A percentile compares a stretch with the other conserved stretches of the same genome.
Conservation (phyloP, 1,140 invertebrate species). For the Cyphomyrmex costatus region DNA sequence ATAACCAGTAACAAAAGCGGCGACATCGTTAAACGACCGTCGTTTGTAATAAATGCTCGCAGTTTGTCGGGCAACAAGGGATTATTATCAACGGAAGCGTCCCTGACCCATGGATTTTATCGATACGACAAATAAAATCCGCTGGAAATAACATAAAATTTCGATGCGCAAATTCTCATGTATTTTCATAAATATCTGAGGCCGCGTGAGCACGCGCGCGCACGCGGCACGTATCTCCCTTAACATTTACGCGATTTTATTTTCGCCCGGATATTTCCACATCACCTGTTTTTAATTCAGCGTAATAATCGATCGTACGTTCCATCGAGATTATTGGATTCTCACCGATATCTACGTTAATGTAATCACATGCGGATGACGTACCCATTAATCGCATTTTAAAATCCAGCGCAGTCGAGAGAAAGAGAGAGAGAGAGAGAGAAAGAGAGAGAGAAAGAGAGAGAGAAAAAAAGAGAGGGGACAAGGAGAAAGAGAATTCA, state of each 20-base stretch:
- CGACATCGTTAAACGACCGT: conserved; percentile 38
- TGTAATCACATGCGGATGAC: conserved; percentile 57
- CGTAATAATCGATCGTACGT: conserved; percentile 64
- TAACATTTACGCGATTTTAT: conserved; percentile 20
- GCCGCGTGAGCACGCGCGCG: background rate
- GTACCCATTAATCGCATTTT: conserved; percentile 53
- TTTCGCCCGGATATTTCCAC: conserved; percentile 50
- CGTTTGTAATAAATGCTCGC: conserved; percentile 47
- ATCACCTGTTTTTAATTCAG: conserved; percentile 55
- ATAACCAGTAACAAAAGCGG: conserved; percentile 51
- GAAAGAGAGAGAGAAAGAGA: background rate
- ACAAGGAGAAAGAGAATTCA: conserved; percentile 13
- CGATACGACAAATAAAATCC: conserved; percentile 36
- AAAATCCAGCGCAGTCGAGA: conserved; percentile 8
- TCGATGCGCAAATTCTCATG: conserved; percentile 14
- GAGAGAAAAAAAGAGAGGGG: too few species aligned
- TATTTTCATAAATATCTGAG: conserved; percentile 46
- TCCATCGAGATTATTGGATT: conserved; percentile 57
- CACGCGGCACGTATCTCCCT: background rate
- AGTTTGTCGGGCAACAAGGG: conserved; percentile 46
- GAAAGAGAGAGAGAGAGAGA: background rate
- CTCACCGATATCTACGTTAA: conserved; percentile 44
- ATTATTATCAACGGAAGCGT: conserved; percentile 30
- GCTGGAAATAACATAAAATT: conserved; percentile 20
- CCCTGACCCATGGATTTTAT: conserved; percentile 16